Evolutionary conservation across 1,140 invertebrate species (phyloP).

Genomic region (Drosophila ercepeae): DNA sequence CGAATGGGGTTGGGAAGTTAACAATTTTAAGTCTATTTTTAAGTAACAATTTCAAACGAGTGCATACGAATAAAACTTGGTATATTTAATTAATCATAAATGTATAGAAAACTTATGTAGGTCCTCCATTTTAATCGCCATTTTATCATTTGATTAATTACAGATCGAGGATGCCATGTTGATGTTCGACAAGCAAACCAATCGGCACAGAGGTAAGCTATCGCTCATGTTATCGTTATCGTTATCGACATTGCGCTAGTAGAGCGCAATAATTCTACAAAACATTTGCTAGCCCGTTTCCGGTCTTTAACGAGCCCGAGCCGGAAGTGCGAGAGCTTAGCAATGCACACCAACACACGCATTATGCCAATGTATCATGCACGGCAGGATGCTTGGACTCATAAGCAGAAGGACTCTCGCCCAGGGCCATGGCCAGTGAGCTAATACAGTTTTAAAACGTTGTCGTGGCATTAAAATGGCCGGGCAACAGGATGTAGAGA

Average conservation of each 20-base stretch:
- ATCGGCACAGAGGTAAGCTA: conserved; percentile 99
- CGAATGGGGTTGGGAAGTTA: conserved; percentile 27
- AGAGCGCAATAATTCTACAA: conserved; percentile 25
- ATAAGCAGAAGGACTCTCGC: conserved; percentile 23
- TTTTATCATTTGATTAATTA: conserved; percentile 84
- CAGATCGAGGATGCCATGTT: conserved; percentile 99
- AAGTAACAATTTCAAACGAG: neutral
- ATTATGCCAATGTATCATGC: conserved; percentile 48
- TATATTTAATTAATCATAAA: too few relatives aligned
- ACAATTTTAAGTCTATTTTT: conserved; percentile 14
- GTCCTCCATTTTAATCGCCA: neutral
- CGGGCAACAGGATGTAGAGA: conserved; percentile 53
- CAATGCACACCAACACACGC: conserved; percentile 57
- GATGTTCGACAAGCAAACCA: conserved; percentile 99
- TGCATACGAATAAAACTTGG: too few relatives aligned
- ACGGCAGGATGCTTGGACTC: conserved; percentile 28
- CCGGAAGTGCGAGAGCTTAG: conserved; percentile 74
- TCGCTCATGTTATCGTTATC: conserved; percentile 11
- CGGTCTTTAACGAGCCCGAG: conserved; percentile 67
- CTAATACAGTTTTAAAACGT: conserved; percentile 76
- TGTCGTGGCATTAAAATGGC: conserved; percentile 64
- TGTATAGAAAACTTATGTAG: too few relatives aligned
- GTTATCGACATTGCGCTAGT: neutral
- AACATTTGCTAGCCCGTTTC: conserved; percentile 53
- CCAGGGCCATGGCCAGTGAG: conserved; percentile 3